Conservation (phyloP, 37 sponge, comb jelly and placozoan genomes). For the Dysidea cf. avara region DNA sequence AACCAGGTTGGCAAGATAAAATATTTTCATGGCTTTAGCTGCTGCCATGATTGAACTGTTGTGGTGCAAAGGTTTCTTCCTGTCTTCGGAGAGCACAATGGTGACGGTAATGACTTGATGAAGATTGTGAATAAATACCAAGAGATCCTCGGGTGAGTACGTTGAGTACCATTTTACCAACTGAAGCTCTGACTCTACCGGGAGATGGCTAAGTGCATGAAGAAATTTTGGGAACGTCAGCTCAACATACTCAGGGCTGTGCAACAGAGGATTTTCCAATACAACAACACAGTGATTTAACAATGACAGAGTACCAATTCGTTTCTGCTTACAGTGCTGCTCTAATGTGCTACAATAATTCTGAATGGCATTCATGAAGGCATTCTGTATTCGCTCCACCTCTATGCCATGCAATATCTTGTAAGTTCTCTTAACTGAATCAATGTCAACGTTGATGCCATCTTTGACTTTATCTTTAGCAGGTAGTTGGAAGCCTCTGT, state of each 20-base stretch:
- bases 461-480: not conserved
- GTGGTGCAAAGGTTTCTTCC: slow-evolving; percentile 11
- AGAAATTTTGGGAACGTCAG: slow-evolving; percentile 59
- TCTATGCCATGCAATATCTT: slow-evolving; percentile 22
- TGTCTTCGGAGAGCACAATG: slow-evolving; percentile 43
- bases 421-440: slow-evolving; percentile 46
- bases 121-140: slow-evolving; percentile 31
- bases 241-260: slow-evolving; percentile 79
- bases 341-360: slow-evolving; percentile 28
- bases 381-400: slow-evolving; percentile 40
- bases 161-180: slow-evolving; percentile 65
- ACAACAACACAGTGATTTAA: slow-evolving; percentile 68
- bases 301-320: not conserved
- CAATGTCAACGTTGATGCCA: slow-evolving; percentile 44
- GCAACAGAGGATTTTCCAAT: slow-evolving; percentile 77
- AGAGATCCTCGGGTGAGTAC: slow-evolving; percentile 46
- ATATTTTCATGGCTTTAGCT: slow-evolving; percentile 43
- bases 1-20: slow-evolving; percentile 84
- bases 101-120: slow-evolving; percentile 67
- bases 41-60: slow-evolving; percentile 38
- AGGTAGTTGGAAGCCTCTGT: slow-evolving; percentile 50
- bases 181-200: slow-evolving; percentile 34
- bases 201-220: slow-evolving; percentile 19
- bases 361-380: slow-evolving; percentile 66
- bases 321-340: not conserved